Conservation (phyloP, 2,113 vertebrate genomes). For the Salvelinus alpinus region DNA sequence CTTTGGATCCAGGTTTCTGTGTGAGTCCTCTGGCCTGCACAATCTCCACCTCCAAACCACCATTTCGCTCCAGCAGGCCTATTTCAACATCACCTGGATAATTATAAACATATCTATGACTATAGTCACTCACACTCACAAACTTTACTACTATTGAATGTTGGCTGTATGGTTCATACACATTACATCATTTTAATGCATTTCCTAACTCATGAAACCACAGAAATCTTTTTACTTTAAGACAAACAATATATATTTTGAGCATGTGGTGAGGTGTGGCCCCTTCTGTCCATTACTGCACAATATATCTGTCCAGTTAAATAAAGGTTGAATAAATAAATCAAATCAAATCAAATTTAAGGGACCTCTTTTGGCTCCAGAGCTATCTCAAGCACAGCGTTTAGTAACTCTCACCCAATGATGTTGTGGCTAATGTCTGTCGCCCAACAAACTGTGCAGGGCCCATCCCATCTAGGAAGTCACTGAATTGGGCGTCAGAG, state of each 20-base stretch:
- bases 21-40: slow-evolving; percentile 95
- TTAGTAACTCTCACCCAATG: slow-evolving; percentile 84
- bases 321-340: too few species aligned
- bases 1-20: slow-evolving; percentile 93
- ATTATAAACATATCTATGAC: slow-evolving; percentile 6
- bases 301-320: too few species aligned
- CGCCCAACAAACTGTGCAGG: slow-evolving; percentile 96
- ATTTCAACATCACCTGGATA: slow-evolving; percentile 92
- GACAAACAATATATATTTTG: too few species aligned
- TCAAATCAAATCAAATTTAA: background rate
- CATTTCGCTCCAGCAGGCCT: slow-evolving; percentile 91
- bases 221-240: too few species aligned
- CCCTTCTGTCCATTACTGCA: too few species aligned
- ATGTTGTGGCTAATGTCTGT: slow-evolving; percentile 96
- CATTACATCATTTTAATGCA: too few species aligned
- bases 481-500: slow-evolving; percentile 93
- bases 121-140: background rate
- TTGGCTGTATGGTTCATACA: too few species aligned
- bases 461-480: slow-evolving; percentile 97
- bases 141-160: too few species aligned
- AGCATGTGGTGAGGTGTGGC: too few species aligned
- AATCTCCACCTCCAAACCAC: slow-evolving; percentile 95
- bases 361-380: too few species aligned
- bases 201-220: too few species aligned
- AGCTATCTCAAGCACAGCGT: too few species aligned